A percentile compares a stretch with the other conserved stretches of the same genome.
phyloP scores from a whole-genome alignment of 1,140 invertebrate genomes.

The Nephotettix cincticeps region DNA sequence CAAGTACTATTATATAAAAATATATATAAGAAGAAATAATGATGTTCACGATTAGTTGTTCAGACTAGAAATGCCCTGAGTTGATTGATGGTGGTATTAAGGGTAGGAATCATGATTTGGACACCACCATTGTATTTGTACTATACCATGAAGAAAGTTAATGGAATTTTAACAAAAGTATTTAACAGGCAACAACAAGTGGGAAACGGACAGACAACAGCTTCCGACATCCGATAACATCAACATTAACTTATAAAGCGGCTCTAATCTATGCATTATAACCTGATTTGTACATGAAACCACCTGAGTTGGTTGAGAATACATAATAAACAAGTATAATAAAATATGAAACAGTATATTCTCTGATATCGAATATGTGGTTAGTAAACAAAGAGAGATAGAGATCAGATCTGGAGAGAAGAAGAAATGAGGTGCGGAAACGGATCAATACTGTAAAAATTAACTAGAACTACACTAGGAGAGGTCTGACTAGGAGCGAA shows the following conservation, averaged over 20 bases:
- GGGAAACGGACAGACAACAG: no score
- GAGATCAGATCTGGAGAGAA: slow-evolving; percentile 2
- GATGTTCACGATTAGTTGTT: background rate
- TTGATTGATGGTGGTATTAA: background rate
- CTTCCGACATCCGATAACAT: background rate
- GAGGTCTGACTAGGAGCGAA: slow-evolving; percentile 20
- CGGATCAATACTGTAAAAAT: slow-evolving; percentile 13
- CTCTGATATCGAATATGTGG: background rate
- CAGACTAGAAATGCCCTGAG: no score
- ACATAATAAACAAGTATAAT: background rate
- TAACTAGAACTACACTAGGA: slow-evolving; percentile 5
- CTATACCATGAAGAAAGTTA: no score
- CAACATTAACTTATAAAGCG: slow-evolving; percentile 15
- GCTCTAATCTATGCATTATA: slow-evolving; percentile 5
- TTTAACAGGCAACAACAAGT: no score
- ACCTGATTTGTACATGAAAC: slow-evolving; percentile 11
- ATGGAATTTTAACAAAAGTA: no score
- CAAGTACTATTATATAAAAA: no score
- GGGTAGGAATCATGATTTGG: background rate
- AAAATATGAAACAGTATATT: background rate
- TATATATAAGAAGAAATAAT: background rate
- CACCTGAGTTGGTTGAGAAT: background rate
- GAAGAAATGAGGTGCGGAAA: background rate
- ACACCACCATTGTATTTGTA: background rate
- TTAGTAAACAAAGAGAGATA: slow-evolving; percentile 13